Base-by-base conservation (phyloP, 2,888 invertebrate species). In the Ischnura elegans region DNA sequence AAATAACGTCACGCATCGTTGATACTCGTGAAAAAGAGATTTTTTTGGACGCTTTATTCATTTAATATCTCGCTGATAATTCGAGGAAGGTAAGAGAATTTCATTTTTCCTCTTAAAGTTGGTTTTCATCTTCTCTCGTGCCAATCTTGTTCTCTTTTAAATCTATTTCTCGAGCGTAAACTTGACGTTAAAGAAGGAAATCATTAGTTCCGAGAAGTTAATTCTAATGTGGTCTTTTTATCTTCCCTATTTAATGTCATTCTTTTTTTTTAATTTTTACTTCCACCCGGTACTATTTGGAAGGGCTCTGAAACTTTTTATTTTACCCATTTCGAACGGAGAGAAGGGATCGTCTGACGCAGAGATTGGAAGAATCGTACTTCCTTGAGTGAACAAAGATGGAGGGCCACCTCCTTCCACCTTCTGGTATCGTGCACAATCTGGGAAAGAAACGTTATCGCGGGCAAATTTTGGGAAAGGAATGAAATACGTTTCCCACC, bases 181-280 rank as follows among this genome's bases (percentile, higher is more conserved):
- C 29, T 36, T 16, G 76, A 76, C 76, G 36, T 0, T 25, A 25
- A n/a, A 16, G 29, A 36, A 76, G 29, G 76, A 29, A 76, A 76
- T 76, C 36, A 76, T 76, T 76, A 76, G 76, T 76, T 29, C 36
- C 76, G 36, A 76, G 76, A 76, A 76, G 76, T 76, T 76, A 76
- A 76, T 76, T 76, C 76, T 76, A 29, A 36, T 76, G 29, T 36
- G 13, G 29, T 76, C 36, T 25, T 76, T 76, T 76, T 76, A 76
- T 76, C 76, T 76, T 13, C 10, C 29, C 76, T 36, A 0, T 16
- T 61, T n/a, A n/a, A n/a, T n/a, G n/a, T n/a, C n/a, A n/a, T n/a
- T n/a, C n/a, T n/a, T n/a, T n/a, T 61, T 21, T 25, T n/a, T n/a
- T 61, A 25, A 61, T n/a, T 6, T 29, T 6, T 29, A 36, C 36